Base-by-base conservation (phyloP, 2,113 vertebrate genomes). In the Notothenia coriiceps region DNA sequence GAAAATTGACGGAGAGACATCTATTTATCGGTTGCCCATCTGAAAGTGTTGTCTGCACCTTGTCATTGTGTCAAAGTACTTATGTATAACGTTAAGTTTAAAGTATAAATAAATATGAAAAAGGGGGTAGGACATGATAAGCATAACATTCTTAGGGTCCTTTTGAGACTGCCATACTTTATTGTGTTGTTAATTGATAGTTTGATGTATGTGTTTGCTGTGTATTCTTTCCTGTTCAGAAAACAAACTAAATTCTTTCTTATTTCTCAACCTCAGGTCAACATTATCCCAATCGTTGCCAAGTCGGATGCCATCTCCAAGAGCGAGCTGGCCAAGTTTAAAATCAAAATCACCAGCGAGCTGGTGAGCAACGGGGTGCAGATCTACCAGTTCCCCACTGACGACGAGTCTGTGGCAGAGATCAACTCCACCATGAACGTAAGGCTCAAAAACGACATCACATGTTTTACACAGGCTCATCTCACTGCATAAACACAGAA, bases 391-490 rank as follows among this genome's bases (percentile, higher is more conserved):
- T 99, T 99, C 79, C 98, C 98, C 56, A 99, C 96, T 0, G 98
- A 99, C 0, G 98, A 99, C 0, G 98, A 99, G 80, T 97, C 97
- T 0, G 97, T 99, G 90, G 96, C 98, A 0, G 98, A 99, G 93
- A 98, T 99, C 92, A 99, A 99, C 43, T 98, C 97, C 70, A 98
- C 96, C 29, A 99, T 99, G 98, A 99, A 99, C 0, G 98, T 99
- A 95, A 97, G 97, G 90, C 15, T 67, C 3, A 10, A 2, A 22
- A 1, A 44, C 13, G 43, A 10, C 11, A 46, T 61, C 12, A 55
- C 18, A 44, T 10, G 2, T 25, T 65, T 65, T 57, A 52, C 61
- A 54, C 49, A 18, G 29, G 35, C 35, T 40, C 35, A 40, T 40
- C 7, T 40, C 35, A 40, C 8, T 40, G 7, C 7, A 40, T 40